Conservation (phyloP, 2,113 vertebrate species). For the Canis aureus region DNA sequence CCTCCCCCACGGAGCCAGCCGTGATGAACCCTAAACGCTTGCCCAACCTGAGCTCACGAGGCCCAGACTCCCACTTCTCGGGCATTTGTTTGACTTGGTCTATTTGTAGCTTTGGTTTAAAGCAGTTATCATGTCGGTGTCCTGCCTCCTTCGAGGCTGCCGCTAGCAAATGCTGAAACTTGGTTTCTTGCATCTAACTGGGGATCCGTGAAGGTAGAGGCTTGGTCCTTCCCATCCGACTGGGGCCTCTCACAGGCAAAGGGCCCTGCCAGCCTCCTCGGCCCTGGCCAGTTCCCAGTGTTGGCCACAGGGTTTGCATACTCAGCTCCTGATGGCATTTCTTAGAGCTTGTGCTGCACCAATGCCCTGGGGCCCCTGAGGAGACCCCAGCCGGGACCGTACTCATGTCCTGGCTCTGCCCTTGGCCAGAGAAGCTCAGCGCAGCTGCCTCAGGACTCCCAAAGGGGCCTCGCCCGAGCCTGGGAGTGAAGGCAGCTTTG, state of each 20-base stretch:
- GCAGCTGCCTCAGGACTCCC: background rate
- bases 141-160: background rate
- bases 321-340: background rate
- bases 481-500: background rate
- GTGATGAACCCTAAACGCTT: background rate
- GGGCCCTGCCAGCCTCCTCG: fast-evolving
- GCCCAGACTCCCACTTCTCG: background rate
- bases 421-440: background rate
- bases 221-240: background rate
- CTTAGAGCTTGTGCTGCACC: fast-evolving
- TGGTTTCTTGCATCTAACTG: background rate
- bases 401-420: background rate
- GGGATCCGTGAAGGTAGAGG: background rate
- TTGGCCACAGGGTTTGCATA: fast-evolving
- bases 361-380: fast-evolving
- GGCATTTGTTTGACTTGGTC: background rate
- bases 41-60: background rate
- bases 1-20: background rate
- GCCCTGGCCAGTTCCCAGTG: background rate
- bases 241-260: background rate
- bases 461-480: fast-evolving
- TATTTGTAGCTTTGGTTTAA: background rate
- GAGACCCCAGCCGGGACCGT: fast-evolving
- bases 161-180: background rate
- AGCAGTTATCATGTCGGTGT: background rate